Evolutionary conservation across 2,113 vertebrate genomes (phyloP).

Genomic region (Crotalus tigris): DNA sequence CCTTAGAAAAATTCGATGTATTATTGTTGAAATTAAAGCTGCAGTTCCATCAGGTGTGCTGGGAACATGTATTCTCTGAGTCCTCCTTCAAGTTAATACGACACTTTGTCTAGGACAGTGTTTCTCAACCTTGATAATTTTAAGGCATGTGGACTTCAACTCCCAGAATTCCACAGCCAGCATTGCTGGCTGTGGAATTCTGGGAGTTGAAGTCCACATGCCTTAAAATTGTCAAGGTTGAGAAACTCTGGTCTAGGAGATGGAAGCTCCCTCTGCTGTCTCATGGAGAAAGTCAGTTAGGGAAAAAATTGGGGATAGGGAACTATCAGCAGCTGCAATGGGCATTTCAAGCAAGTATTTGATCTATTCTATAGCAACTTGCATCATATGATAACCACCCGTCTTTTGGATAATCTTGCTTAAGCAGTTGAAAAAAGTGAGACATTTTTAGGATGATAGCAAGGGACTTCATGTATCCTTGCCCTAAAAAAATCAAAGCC

Average conservation of each 20-base stretch:
- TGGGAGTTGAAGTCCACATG: too few species aligned
- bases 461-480: background rate
- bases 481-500: background rate
- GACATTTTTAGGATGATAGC: background rate
- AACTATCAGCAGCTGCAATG: background rate
- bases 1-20: background rate
- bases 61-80: background rate
- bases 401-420: background rate
- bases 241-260: too few species aligned
- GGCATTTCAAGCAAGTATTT: background rate
- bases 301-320: background rate
- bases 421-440: background rate
- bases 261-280: background rate
- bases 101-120: background rate
- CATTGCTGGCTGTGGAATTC: too few species aligned
- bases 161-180: too few species aligned
- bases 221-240: too few species aligned
- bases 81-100: background rate
- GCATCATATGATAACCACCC: background rate
- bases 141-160: too few species aligned
- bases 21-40: too few species aligned
- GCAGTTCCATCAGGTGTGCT: background rate
- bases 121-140: too few species aligned
- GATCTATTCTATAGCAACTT: background rate
- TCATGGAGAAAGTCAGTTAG: background rate